phyloP scores from a whole-genome alignment of 1,140 invertebrate genomes.

The Calosoma granatense region DNA sequence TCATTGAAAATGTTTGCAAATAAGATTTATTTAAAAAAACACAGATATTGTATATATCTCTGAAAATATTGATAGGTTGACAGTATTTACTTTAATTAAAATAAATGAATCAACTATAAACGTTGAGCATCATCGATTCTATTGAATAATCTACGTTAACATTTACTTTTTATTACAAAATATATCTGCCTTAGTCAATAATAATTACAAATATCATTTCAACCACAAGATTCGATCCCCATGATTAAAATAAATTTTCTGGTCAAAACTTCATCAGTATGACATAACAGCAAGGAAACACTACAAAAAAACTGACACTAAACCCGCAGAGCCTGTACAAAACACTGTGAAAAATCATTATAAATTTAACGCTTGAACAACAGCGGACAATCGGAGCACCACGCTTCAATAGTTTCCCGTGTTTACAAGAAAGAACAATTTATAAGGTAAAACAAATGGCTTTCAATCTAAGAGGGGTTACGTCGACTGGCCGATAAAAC shows the following conservation, averaged over 20 bases:
- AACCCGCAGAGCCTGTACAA: background rate
- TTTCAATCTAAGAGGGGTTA: background rate
- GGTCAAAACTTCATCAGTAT: background rate
- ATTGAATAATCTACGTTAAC: too few species aligned
- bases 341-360: background rate
- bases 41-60: too few species aligned
- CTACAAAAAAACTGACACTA: background rate
- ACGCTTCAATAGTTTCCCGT: background rate
- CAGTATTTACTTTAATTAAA: too few species aligned
- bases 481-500: background rate
- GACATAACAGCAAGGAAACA: background rate
- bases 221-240: too few species aligned
- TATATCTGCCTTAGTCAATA: too few species aligned
- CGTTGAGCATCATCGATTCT: too few species aligned
- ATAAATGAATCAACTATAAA: too few species aligned
- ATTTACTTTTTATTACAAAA: too few species aligned
- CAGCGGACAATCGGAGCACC: background rate
- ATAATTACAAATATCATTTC: too few species aligned
- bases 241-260: background rate
- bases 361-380: slow-evolving; percentile 1
- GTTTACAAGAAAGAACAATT: background rate
- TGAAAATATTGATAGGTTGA: too few species aligned
- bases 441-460: background rate
- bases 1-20: too few species aligned
- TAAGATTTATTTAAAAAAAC: too few species aligned